Conservation (phyloP, 2,113 vertebrate genomes). For the Pogonocichla stellata region DNA sequence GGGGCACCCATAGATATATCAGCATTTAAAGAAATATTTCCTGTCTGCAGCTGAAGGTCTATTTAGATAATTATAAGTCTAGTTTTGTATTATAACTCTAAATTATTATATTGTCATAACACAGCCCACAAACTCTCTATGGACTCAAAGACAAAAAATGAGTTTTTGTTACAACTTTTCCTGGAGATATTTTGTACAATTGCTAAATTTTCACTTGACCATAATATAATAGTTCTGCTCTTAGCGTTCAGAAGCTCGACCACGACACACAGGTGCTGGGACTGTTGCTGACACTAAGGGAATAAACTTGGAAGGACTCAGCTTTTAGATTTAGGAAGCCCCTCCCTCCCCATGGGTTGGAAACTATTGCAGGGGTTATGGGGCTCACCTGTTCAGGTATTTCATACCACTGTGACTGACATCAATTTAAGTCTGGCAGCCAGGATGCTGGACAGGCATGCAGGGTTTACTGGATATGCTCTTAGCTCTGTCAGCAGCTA, state of each 20-base stretch:
- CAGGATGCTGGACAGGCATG: neutral
- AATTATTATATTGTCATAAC: neutral
- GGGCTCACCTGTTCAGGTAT: neutral
- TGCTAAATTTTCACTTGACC: neutral
- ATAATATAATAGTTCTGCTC: neutral
- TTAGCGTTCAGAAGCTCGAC: rapidly evolving
- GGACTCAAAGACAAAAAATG: neutral
- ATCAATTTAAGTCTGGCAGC: neutral
- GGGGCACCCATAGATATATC: neutral
- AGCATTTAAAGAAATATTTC: neutral
- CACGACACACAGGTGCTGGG: neutral
- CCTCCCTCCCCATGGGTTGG: neutral
- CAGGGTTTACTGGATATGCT: neutral
- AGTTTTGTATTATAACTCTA: neutral
- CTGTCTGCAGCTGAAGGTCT: neutral
- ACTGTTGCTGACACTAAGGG: neutral
- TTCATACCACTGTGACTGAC: neutral
- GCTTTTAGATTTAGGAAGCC: neutral
- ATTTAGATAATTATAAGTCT: neutral
- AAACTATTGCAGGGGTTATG: neutral
- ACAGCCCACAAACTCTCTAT: neutral
- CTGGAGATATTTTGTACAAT: neutral
- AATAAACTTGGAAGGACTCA: neutral
- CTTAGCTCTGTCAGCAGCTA: neutral
- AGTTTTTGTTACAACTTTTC: neutral